Conservation (phyloP, 1,140 invertebrate genomes). For the Latrodectus geometricus region DNA sequence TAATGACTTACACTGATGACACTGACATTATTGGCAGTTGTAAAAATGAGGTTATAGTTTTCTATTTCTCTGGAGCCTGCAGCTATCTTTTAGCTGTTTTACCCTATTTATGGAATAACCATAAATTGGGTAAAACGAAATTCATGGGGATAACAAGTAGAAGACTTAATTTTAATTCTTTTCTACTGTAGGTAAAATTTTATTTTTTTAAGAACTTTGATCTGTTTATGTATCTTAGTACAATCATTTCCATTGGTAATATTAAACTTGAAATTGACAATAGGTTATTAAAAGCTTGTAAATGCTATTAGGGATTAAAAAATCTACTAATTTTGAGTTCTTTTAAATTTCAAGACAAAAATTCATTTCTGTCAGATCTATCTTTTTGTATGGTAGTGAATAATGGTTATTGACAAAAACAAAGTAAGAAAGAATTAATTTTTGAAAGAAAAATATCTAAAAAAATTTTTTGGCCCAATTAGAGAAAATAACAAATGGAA, state of each 20-base stretch:
- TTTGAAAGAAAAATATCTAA: too few species aligned
- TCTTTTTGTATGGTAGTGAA: slow-evolving; percentile 6
- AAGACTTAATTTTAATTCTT: background rate
- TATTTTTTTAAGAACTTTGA: background rate
- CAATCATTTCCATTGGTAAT: background rate
- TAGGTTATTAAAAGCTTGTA: background rate
- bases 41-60: background rate
- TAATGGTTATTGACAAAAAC: background rate
- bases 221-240: background rate
- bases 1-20: background rate
- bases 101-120: background rate
- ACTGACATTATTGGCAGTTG: background rate
- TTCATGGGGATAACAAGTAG: background rate
- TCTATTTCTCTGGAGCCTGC: background rate
- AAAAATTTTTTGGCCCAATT: too few species aligned
- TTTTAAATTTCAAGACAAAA: too few species aligned
- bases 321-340: background rate
- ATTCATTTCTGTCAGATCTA: background rate
- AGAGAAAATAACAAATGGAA: too few species aligned
- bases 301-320: background rate
- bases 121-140: slow-evolving; percentile 11
- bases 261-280: slow-evolving; percentile 14
- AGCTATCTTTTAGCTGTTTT: too few species aligned
- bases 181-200: background rate
- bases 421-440: background rate